Evolutionary conservation across 2,888 invertebrate species (phyloP), one percentile per base, ranked within the genome.

Genomic region (Leptinotarsa tumamoca): DNA sequence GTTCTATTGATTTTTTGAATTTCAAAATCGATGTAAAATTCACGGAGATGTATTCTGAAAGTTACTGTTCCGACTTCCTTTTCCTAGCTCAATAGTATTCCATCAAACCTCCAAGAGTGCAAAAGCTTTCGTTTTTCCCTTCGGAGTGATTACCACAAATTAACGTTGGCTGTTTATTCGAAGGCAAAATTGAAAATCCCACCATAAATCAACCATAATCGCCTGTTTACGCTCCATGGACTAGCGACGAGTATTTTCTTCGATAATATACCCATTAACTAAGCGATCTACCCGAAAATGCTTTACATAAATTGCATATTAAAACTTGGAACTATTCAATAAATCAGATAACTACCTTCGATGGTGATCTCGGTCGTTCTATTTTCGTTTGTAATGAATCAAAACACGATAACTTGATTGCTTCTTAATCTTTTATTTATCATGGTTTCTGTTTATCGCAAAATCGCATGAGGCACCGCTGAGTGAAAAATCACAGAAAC

Each of bases 141-240:
- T 18, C 69, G 43, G 63, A 73, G 68, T 76, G 69, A 76, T 76
- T 61, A 73, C 50, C 70, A 72, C 67, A 70, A 74, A 77, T 77
- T 77, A 77, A 68, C 66, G 74, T 67, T 54, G 21, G 51, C 63
- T 75, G 68, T 78, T 78, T 71, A 71, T 71, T 68, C 67, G 73
- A 49, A 71, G 66, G 68, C 71, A 66, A 75, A 75, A 75, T 78
- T 73, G 75, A 75, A 78, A 68, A 75, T 73, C 69, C 58, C 49
- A 71, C 71, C 69, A 78, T 78, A 78, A 75, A 78, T 78, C 76
- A 76, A 67, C 49, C 63, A 71, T 78, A 78, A 78, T 78, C 78
- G 71, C 75, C 71, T 67, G 74, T 78, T 78, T 74, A 78, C 78
- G 76, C 74, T 73, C 63, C 78, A 76, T 70, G 72, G 70, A 76